A percentile compares a stretch with the other conserved stretches of the same genome.
These are phyloP conservation scores for Eupsittula cactorum DNA, from an alignment of 2,113 vertebrate genomes.

Conservation along the genomic window DNA sequence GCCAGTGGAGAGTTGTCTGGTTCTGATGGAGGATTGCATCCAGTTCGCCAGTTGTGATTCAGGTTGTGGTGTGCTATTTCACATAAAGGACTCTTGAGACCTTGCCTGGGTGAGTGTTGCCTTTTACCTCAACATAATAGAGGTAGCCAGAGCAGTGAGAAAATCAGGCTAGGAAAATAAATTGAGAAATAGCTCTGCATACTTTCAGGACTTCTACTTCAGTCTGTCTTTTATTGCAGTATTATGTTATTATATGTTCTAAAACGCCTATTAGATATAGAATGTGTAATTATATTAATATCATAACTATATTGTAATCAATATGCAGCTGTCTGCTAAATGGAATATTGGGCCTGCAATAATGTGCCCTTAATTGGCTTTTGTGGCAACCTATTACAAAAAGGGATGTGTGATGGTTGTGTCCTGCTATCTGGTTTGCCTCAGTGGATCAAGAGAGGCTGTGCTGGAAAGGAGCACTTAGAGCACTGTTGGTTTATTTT, in stretches of 20 bases:
- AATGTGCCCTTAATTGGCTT: not conserved
- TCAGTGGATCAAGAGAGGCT: not conserved
- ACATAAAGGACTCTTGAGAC: constrained; percentile 11
- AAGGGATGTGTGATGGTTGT: not conserved
- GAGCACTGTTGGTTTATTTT: not conserved
- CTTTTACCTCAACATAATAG: not conserved
- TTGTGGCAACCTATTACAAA: not conserved
- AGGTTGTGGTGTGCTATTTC: not conserved
- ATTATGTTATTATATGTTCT: constrained; percentile 1
- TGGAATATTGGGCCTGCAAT: not conserved
- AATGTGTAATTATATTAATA: constrained; percentile 39
- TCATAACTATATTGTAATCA: constrained; percentile 1
- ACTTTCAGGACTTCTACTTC: not conserved
- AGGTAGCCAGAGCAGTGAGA: not conserved
- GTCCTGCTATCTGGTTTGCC: not conserved
- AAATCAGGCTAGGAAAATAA: not conserved
- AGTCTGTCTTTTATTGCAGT: not conserved
- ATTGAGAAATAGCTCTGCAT: not conserved
- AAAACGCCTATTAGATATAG: not conserved
- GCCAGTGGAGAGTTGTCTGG: not conserved
- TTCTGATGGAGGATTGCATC: not conserved
- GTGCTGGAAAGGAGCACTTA: not conserved
- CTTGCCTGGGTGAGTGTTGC: constrained; percentile 54
- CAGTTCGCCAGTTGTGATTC: not conserved
- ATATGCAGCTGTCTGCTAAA: constrained; percentile 3